A percentile compares a stretch with the other conserved stretches of the same genome.
phyloP scores from a whole-genome alignment of 2,888 invertebrate genomes.

The Thalpophila matura region DNA sequence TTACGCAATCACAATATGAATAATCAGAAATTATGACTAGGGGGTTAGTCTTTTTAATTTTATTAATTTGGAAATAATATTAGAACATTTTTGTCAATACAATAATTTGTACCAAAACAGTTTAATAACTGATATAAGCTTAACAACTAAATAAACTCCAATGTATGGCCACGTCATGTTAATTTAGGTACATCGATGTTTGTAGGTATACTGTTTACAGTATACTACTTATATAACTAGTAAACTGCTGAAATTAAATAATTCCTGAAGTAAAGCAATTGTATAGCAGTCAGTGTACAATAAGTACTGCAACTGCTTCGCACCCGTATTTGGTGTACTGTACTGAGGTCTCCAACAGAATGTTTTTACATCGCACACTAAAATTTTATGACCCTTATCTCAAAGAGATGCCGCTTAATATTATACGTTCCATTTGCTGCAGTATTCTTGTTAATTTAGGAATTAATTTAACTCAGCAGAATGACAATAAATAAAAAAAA shows the following conservation, averaged over 20 bases:
- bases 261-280: slow-evolving; percentile 7
- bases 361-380: background rate
- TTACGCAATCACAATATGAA: slow-evolving; percentile 18
- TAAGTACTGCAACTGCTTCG: no score
- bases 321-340: no score
- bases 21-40: slow-evolving; percentile 73
- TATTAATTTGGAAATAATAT: slow-evolving; percentile 50
- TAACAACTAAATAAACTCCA: slow-evolving; percentile 64
- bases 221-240: slow-evolving; percentile 32
- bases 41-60: slow-evolving; percentile 74
- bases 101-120: slow-evolving; percentile 55
- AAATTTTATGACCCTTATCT: background rate
- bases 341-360: no score
- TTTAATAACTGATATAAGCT: slow-evolving; percentile 38
- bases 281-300: no score
- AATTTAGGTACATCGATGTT: slow-evolving; percentile 65
- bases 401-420: background rate
- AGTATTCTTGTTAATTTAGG: slow-evolving; percentile 1
- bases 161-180: slow-evolving; percentile 75
- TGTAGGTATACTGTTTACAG: slow-evolving; percentile 32
- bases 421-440: background rate
- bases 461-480: slow-evolving; percentile 18
- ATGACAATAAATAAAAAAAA: slow-evolving; percentile 19
- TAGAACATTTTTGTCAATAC: slow-evolving; percentile 52
- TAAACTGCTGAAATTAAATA: slow-evolving; percentile 4